Conservation (phyloP, 2,888 invertebrate species). For the Perithous albicinctus region DNA sequence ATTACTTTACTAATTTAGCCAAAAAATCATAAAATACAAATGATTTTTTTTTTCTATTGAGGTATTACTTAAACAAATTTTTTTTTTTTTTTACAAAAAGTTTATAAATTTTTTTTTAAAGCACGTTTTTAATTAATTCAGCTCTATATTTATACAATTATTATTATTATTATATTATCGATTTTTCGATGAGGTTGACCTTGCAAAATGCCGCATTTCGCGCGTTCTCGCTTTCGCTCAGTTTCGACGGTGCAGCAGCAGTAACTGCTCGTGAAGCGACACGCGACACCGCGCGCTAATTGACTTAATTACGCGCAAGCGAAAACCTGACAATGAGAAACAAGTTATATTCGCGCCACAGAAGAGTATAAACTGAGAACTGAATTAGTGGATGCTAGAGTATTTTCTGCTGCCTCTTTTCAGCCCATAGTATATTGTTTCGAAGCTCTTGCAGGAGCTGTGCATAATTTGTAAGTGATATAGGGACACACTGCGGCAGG, state of each 20-base stretch:
- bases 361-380: not conserved
- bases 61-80: no score
- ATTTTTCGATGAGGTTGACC: not conserved
- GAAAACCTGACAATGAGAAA: conserved; percentile 45
- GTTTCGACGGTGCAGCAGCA: not conserved
- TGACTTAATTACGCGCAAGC: conserved; percentile 52
- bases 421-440: not conserved
- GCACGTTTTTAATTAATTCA: no score
- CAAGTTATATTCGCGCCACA: conserved; percentile 24
- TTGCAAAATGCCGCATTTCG: not conserved
- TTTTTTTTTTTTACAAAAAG: not conserved
- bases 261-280: conserved; percentile 20
- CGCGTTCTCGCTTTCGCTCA: conserved; percentile 21
- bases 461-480: conserved; percentile 20
- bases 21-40: no score
- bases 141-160: no score
- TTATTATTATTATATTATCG: not conserved
- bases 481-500: not conserved
- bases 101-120: no score
- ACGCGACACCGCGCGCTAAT: conserved; percentile 61
- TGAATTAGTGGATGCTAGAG: conserved; percentile 15
- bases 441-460: not conserved
- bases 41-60: no score
- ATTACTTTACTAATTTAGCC: no score
- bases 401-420: not conserved